Conservation (phyloP, 2,113 vertebrate species). For the Cervus canadensis region DNA sequence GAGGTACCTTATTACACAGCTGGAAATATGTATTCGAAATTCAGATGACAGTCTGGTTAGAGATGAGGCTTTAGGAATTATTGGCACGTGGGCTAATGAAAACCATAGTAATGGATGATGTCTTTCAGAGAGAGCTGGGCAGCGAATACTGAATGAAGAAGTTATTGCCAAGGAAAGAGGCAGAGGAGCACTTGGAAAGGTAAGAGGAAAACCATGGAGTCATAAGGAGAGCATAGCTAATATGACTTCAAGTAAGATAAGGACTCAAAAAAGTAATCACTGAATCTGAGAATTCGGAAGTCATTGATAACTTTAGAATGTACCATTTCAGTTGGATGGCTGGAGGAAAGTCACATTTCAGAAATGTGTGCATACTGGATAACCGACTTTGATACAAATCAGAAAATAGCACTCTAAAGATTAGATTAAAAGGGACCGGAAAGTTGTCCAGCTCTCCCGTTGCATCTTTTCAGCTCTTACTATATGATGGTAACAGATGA, state of each 20-base stretch:
- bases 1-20: not conserved
- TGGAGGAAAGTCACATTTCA: not conserved
- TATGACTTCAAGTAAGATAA: not conserved
- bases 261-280: not conserved
- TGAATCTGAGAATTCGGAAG: not conserved
- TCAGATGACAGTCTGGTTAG: not conserved
- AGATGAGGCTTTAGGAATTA: not conserved
- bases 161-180: not conserved
- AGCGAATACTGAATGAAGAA: not conserved
- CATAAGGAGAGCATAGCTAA: not conserved
- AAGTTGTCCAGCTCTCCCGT: not conserved
- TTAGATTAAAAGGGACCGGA: not conserved
- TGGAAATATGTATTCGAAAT: not conserved
- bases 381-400: not conserved
- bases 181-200: not conserved
- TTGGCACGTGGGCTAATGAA: not conserved
- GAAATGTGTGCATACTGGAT: not conserved
- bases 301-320: not conserved
- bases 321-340: not conserved
- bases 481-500: not conserved
- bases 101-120: not conserved
- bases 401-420: not conserved
- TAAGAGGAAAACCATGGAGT: not conserved
- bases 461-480: not conserved
- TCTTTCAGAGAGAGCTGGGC: not conserved